Evolutionary conservation across 2,888 invertebrate genomes (phyloP).

Genomic region (Pachycephus smyrnensis): DNA sequence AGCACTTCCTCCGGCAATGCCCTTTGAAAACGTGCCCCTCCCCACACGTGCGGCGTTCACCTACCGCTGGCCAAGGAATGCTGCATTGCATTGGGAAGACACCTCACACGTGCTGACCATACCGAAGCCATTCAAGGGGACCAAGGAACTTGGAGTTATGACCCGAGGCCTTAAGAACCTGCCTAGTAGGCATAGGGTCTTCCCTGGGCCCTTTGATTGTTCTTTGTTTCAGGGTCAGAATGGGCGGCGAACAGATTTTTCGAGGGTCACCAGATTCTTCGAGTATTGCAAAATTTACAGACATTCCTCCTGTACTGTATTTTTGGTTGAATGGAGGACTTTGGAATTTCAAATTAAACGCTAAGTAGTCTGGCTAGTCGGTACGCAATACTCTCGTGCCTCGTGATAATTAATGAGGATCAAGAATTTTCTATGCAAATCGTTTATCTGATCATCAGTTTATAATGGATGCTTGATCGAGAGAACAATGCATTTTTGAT

Average conservation of each 20-base stretch:
- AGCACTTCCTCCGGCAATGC: neutral
- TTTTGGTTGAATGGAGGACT: neutral
- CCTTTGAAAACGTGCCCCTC: neutral
- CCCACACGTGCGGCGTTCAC: neutral
- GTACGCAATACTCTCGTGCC: neutral
- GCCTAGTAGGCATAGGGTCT: neutral
- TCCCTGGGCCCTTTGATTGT: neutral
- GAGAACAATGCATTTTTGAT: neutral
- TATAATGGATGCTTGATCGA: neutral
- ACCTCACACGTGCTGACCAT: neutral
- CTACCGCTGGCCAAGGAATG: neutral
- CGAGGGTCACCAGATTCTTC: neutral
- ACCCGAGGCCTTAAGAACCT: neutral
- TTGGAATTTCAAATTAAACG: neutral
- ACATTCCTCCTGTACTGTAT: neutral
- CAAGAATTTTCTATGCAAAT: neutral
- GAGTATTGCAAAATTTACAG: too few species aligned
- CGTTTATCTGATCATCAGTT: neutral
- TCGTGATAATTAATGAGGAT: neutral
- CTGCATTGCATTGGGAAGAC: neutral
- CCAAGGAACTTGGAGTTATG: neutral
- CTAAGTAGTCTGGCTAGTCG: neutral
- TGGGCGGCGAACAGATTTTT: neutral
- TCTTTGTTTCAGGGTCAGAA: neutral
- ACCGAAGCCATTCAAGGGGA: neutral